Conservation (phyloP, 1,140 invertebrate genomes). For the Saccostrea glomerata region DNA sequence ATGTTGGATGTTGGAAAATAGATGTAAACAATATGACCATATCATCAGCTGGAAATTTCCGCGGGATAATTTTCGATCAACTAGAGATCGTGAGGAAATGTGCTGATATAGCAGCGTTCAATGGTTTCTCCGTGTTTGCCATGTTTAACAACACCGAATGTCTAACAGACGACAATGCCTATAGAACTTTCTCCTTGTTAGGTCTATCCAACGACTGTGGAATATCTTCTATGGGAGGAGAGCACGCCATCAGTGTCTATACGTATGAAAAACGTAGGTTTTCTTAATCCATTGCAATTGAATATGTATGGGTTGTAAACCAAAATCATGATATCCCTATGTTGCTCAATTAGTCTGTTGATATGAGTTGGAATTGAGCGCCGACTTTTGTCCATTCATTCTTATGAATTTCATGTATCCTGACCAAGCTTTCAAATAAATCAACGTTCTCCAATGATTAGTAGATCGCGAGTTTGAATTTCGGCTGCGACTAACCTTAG, state of each 20-base stretch:
- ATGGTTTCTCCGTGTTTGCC: conserved; percentile 61
- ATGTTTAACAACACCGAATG: conserved; percentile 62
- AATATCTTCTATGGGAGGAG: conserved; percentile 50
- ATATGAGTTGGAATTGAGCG: too few relatives aligned
- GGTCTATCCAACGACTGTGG: conserved; percentile 59
- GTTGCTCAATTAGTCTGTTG: too few relatives aligned
- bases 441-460: too few relatives aligned
- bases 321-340: too few relatives aligned
- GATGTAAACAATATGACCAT: conserved; percentile 49
- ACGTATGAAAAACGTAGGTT: conserved; percentile 61
- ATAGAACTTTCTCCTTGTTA: conserved; percentile 47
- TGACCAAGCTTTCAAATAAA: too few relatives aligned
- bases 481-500: too few relatives aligned
- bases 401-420: too few relatives aligned
- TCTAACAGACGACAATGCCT: conserved; percentile 56
- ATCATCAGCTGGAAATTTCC: conserved; percentile 56
- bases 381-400: too few relatives aligned
- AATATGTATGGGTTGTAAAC: too few relatives aligned
- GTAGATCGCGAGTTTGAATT: too few relatives aligned
- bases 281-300: not conserved
- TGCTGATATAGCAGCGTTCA: conserved; percentile 57
- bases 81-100: conserved; percentile 60
- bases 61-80: conserved; percentile 46
- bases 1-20: conserved; percentile 63
- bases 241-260: conserved; percentile 60